Percentiles rank a stretch among this genome's conserved stretches.
These are phyloP conservation scores for Ceratina australensis DNA, from an alignment of 1,140 invertebrate genomes.

Conservation along the genomic window DNA sequence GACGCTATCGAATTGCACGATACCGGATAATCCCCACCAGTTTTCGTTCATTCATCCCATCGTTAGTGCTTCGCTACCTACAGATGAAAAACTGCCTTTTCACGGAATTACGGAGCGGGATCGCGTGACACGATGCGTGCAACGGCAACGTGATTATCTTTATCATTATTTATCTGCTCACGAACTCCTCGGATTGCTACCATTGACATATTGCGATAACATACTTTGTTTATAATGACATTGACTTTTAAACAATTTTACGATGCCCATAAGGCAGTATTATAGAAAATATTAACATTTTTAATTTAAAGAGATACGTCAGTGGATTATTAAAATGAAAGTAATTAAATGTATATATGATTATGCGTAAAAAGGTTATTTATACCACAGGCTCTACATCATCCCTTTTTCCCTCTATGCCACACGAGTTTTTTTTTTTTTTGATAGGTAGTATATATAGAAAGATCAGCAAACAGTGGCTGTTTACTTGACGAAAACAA, in stretches of 20 bases:
- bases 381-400: background rate
- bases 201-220: background rate
- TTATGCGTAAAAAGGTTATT: background rate
- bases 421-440: background rate
- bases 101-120: background rate
- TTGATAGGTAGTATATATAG: background rate
- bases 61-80: background rate
- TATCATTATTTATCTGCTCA: background rate
- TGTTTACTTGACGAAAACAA: slow-evolving; percentile 1
- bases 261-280: too few species aligned
- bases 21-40: too few species aligned
- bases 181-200: background rate
- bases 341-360: background rate
- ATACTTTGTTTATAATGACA: background rate
- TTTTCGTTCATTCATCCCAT: background rate
- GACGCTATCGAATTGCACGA: too few species aligned
- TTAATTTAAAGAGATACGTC: too few species aligned
- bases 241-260: background rate
- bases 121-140: background rate
- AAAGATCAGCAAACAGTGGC: background rate
- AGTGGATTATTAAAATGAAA: too few species aligned
- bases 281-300: too few species aligned
- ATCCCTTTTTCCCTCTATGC: background rate
- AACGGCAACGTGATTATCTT: background rate
- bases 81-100: background rate